Evolutionary conservation across 2,113 vertebrate species (phyloP).

Genomic region (Phalacrocorax pelagicus): DNA sequence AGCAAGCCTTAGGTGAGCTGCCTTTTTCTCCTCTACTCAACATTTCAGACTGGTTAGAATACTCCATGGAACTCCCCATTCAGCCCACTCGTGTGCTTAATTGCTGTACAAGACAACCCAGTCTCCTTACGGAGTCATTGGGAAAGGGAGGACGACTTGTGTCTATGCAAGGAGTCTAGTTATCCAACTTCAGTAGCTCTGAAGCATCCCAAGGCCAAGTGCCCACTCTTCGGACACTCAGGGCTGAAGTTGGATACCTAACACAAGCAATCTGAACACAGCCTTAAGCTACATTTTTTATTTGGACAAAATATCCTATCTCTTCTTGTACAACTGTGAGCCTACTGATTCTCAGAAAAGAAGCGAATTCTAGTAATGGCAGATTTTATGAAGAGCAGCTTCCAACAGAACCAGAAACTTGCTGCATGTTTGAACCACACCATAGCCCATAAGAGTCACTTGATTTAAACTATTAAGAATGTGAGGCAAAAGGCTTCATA

Average conservation of each 20-base stretch:
- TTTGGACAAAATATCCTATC: background rate
- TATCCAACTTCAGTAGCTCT: background rate
- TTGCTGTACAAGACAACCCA: background rate
- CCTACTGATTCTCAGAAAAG: background rate
- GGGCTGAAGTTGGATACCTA: background rate
- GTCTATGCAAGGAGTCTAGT: background rate
- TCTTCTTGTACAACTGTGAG: background rate
- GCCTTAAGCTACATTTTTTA: background rate
- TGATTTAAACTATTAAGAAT: background rate
- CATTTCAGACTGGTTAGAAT: background rate
- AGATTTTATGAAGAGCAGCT: background rate
- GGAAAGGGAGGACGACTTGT: background rate
- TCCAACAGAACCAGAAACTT: background rate
- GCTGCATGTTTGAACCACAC: background rate
- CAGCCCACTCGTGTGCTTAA: background rate
- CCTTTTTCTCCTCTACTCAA: background rate
- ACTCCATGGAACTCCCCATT: background rate
- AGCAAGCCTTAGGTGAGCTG: background rate
- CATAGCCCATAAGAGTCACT: rapidly evolving
- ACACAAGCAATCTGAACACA: background rate
- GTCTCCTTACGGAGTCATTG: background rate
- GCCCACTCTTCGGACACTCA: background rate
- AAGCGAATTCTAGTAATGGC: background rate
- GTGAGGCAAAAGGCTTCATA: background rate
- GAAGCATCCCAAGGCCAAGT: background rate